Evolutionary conservation across 1,140 invertebrate species (phyloP), one percentile per base, ranked within the genome.

Genomic region (Paralvinella palmiformis): DNA sequence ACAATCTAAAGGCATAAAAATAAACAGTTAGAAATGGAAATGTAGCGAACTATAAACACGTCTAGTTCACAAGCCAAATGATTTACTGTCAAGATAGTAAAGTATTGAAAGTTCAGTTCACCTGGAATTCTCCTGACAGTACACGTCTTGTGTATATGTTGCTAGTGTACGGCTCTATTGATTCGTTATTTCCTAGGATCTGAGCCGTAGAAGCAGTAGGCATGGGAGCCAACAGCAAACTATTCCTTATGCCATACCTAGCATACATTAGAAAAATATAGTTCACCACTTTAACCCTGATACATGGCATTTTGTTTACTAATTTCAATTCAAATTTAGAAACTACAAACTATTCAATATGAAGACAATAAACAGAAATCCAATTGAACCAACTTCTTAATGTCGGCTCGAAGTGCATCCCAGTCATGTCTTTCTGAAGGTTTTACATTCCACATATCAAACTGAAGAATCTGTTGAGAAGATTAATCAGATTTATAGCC

Each of bases 171-270:
- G 96, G 92, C 81, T 99, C 97, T 75, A 98, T 92, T 0, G 93
- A 93, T 81, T 99, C 96, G 80, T 99, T 99, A 73, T 99, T 99
- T 15, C 96, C 97, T 33, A 99, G 85, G 75, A 99, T 99, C 83
- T 99, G 96, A 5, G 97, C 96, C 0, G 97, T 99, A 1, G 95
- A 98, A 15, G 96, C 96, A 15, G 96, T 99, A 1, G 96, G 97
- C 96, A 99, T 99, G 1, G 96, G 95, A 0, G 97, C 95, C 53
- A 99, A 69, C 2, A 99, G 82, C 7, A 99, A 82, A 17, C 93
- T 96, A 84, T 99, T 99, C 53, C 96, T 83, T 0, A 99, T 83
- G 29, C 97, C 97, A 83, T 94, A 84, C 69, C 79, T 81, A 45
- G 7, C 24, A 61, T 27, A 36, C 24, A 27, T n/a, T 44, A 5